Evolutionary conservation across 2,888 invertebrate genomes (phyloP), one percentile per base, ranked within the genome.

Genomic region (Lochmaea capreae): DNA sequence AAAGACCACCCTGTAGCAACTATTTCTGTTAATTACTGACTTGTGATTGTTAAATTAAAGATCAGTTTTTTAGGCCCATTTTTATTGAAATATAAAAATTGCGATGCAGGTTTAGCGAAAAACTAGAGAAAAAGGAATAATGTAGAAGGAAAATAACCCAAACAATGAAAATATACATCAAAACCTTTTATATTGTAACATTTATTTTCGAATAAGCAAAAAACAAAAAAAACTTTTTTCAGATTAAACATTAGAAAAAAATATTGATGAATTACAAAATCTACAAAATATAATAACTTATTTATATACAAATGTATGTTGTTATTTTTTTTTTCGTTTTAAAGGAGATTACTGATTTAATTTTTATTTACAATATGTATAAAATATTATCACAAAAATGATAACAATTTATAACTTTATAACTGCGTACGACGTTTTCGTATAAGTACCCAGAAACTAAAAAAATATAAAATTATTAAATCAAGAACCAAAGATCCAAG

Each of bases 381-480:
- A 77, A 78, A 75, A 79, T 43, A 76, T 76, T 78, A 79, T 78
- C 79, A 77, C 77, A 78, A 76, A 76, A 77, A 76, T 77, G 78
- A 79, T 78, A 78, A 78, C 71, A 59, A 71, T 76, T 75, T 74
- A 72, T 71, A 70, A 73, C 71, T 65, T n/a, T n/a, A n/a, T 72
- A 16, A 74, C 71, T 52, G 42, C 39, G 65, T 75, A 69, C 61
- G 43, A 67, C 65, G 65, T 69, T 58, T 58, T 61, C 61, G 14
- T 65, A 74, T 77, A 77, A 73, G 77, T 77, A 77, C 77, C 73
- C 58, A 71, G 71, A 73, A 12, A 66, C 75, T 77, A 71, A 70
- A 76, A 76, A n/a, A 9, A 73, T 5, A 59, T 59, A 59, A 59
- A 33, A 22, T 58, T 16, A 58, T 58, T 58, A 4, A 12, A 18